These are phyloP conservation scores for Rhyzopertha dominica DNA, from an alignment of 1,140 invertebrate species.

Conservation along the genomic window DNA sequence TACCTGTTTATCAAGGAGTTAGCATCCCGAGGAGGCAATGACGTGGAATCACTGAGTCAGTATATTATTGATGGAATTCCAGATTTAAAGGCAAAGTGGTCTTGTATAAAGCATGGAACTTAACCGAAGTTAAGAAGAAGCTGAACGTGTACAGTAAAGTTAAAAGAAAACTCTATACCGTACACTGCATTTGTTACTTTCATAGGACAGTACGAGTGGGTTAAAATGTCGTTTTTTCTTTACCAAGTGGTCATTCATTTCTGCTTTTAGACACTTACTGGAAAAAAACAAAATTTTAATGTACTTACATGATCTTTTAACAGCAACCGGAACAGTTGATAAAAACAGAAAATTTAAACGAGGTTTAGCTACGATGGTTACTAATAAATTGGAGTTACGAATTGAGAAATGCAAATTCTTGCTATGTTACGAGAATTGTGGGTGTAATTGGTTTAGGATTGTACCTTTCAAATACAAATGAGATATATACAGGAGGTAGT, in stretches of 20 bases:
- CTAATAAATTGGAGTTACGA: conserved; percentile 3
- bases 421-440: no score
- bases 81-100: conserved; percentile 15
- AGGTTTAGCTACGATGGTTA: neutral
- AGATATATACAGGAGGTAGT: no score
- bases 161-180: conserved; percentile 12
- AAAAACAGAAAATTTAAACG: neutral
- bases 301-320: conserved; percentile 9
- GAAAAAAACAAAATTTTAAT: conserved; percentile 4
- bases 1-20: conserved; percentile 38
- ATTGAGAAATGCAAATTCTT: conserved; percentile 13
- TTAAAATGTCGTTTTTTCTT: conserved; percentile 10
- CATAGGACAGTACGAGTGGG: conserved; percentile 8
- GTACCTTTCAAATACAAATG: no score
- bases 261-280: conserved; percentile 3
- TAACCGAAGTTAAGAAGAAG: conserved; percentile 20
- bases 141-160: conserved; percentile 2
- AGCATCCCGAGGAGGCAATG: conserved; percentile 25
- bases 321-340: conserved; percentile 8
- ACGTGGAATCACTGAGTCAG: conserved; percentile 26
- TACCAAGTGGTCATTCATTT: conserved; percentile 1
- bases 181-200: conserved; percentile 1
- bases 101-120: conserved; percentile 18
- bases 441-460: no score
- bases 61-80: conserved; percentile 23